phyloP scores from a whole-genome alignment of 2,888 invertebrate species.

The Eucriotettix oculatus region DNA sequence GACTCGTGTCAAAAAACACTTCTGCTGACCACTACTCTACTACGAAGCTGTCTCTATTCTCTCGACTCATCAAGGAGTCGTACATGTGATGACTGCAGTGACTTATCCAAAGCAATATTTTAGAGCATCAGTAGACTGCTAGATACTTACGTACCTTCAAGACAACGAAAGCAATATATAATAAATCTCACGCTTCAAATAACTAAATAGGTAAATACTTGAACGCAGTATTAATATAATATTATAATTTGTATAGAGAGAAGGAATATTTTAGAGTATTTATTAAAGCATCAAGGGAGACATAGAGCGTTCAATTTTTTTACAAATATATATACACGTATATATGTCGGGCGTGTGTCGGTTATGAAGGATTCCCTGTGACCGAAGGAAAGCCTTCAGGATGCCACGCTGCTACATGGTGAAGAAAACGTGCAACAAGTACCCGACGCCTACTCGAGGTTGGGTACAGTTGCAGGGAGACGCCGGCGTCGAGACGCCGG shows the following conservation, averaged over 20 bases:
- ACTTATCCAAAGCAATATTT: not conserved
- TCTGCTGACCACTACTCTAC: not conserved
- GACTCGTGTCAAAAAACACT: not conserved
- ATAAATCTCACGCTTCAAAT: not conserved
- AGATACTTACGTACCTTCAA: not conserved
- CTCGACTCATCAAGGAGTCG: not conserved
- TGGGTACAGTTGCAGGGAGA: conserved; percentile 17
- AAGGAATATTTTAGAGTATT: not conserved
- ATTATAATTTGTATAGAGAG: not conserved
- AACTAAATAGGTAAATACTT: not conserved
- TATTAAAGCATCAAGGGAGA: not conserved
- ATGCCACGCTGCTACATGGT: conserved; percentile 14
- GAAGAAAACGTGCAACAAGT: conserved; percentile 42
- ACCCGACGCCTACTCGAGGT: conserved; percentile 11
- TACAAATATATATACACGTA: not conserved
- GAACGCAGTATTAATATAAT: not conserved
- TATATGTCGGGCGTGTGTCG: not conserved
- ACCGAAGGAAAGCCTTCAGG: not conserved
- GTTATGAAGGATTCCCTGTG: not conserved
- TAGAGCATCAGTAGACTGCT: not conserved
- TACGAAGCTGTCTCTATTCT: not conserved
- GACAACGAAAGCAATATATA: conserved; percentile 7
- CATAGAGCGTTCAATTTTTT: too few relatives aligned
- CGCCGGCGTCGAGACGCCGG: conserved; percentile 25
- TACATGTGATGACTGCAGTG: not conserved